Evolutionary conservation across 1,140 invertebrate species (phyloP).

Genomic region (Bradysia coprophila): DNA sequence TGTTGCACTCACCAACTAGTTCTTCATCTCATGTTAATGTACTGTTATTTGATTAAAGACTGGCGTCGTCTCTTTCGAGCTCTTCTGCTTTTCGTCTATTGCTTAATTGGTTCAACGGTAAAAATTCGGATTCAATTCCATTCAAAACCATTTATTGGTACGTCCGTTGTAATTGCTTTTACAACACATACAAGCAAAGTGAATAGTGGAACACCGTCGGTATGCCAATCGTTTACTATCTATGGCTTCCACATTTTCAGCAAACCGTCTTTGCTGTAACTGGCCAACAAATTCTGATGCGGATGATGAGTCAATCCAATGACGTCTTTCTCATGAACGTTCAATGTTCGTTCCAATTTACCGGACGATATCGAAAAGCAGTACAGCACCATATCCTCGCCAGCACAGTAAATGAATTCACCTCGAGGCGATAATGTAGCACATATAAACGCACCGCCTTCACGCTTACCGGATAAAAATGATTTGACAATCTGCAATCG

Average conservation of each 20-base stretch:
- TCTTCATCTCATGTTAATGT: too few relatives aligned
- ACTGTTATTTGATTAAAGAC: too few relatives aligned
- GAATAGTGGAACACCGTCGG: too few relatives aligned
- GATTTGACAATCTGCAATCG: conserved; percentile 95
- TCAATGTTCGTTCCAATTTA: conserved; percentile 94
- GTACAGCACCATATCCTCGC: conserved; percentile 93
- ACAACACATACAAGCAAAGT: too few relatives aligned
- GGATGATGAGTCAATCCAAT: conserved; percentile 96
- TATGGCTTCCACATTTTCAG: conserved; percentile 94
- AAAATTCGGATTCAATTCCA: too few relatives aligned
- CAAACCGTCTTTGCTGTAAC: conserved; percentile 92
- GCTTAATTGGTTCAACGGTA: too few relatives aligned
- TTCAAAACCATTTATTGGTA: too few relatives aligned
- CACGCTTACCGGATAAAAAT: conserved; percentile 92
- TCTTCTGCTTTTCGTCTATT: too few relatives aligned
- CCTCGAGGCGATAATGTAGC: conserved; percentile 83
- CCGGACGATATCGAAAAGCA: conserved; percentile 91
- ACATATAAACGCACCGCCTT: conserved; percentile 91
- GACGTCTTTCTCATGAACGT: conserved; percentile 94
- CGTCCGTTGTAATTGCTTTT: too few relatives aligned
- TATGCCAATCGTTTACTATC: too few relatives aligned
- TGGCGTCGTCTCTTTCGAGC: too few relatives aligned
- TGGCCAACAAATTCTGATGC: conserved; percentile 93
- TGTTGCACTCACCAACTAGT: too few relatives aligned
- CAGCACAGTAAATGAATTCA: conserved; percentile 95